Conservation (phyloP, 2,888 invertebrate genomes). For the Heliconius ismenius region DNA sequence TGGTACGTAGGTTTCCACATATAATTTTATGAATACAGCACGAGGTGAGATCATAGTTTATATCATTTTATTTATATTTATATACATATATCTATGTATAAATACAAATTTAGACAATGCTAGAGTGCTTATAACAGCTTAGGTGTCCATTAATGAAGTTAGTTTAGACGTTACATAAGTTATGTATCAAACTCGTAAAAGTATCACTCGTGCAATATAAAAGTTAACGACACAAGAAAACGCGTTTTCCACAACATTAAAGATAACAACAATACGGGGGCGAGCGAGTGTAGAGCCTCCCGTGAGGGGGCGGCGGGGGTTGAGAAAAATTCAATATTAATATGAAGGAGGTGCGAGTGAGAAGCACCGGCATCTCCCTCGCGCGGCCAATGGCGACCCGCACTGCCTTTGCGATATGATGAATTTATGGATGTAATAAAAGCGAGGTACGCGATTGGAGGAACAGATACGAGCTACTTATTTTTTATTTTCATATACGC, state of each 20-base stretch:
- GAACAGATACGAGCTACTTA: constrained; percentile 79
- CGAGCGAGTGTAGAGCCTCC: constrained; percentile 81
- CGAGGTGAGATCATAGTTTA: neutral
- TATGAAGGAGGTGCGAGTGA: constrained; percentile 86
- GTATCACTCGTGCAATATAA: constrained; percentile 82
- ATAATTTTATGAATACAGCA: too few relatives aligned
- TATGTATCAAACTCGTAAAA: constrained; percentile 80
- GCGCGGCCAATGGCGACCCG: constrained; percentile 81
- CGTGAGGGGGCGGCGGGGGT: constrained; percentile 80
- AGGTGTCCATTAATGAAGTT: constrained; percentile 36
- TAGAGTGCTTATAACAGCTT: constrained; percentile 1
- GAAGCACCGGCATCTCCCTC: constrained; percentile 76
- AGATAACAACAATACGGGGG: constrained; percentile 83
- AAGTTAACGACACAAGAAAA: constrained; percentile 83
- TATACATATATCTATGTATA: neutral
- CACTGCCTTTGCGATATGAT: constrained; percentile 84
- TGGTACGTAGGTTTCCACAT: neutral
- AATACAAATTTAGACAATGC: neutral
- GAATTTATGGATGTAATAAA: constrained; percentile 93
- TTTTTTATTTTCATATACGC: constrained; percentile 82
- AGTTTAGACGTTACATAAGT: constrained; percentile 59
- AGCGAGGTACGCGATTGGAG: constrained; percentile 85
- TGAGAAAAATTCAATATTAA: constrained; percentile 91
- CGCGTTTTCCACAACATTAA: constrained; percentile 83
- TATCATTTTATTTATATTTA: neutral